Evolutionary conservation across 1,140 invertebrate genomes (phyloP).

Genomic region (Latrodectus geometricus): DNA sequence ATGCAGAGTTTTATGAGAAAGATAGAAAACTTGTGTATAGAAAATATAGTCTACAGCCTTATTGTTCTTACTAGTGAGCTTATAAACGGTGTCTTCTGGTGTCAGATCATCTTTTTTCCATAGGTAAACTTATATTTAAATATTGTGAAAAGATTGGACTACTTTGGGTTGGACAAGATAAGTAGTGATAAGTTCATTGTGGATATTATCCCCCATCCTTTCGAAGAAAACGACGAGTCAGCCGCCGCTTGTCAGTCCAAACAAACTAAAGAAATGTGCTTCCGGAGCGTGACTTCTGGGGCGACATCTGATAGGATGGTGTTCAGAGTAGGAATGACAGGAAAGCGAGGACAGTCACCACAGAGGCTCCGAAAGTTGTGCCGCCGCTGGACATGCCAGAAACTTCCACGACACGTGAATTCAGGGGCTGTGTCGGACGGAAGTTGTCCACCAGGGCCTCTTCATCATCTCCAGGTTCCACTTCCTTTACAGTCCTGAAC

Average conservation of each 20-base stretch:
- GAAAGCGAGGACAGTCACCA: slow-evolving; percentile 1
- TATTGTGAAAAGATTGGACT: too few species aligned
- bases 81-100: too few species aligned
- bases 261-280: neutral
- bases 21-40: too few species aligned
- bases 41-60: too few species aligned
- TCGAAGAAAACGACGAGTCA: too few species aligned
- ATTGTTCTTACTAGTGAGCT: too few species aligned
- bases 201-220: too few species aligned
- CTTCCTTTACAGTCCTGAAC: slow-evolving; percentile 63
- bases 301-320: neutral
- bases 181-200: too few species aligned
- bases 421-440: slow-evolving; percentile 80
- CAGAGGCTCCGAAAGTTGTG: neutral
- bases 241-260: neutral
- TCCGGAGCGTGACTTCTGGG: neutral
- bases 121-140: too few species aligned
- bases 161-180: too few species aligned
- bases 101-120: too few species aligned
- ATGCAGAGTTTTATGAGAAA: too few species aligned
- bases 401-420: slow-evolving; percentile 73
- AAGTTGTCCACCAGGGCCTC: slow-evolving; percentile 78
- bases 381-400: slow-evolving; percentile 15
- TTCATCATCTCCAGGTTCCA: slow-evolving; percentile 62
- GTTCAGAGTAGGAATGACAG: slow-evolving; percentile 28